Evolutionary conservation across 2,797 vertebrate genomes (phyloP).

Genomic region (Aeoliscus strigatus): DNA sequence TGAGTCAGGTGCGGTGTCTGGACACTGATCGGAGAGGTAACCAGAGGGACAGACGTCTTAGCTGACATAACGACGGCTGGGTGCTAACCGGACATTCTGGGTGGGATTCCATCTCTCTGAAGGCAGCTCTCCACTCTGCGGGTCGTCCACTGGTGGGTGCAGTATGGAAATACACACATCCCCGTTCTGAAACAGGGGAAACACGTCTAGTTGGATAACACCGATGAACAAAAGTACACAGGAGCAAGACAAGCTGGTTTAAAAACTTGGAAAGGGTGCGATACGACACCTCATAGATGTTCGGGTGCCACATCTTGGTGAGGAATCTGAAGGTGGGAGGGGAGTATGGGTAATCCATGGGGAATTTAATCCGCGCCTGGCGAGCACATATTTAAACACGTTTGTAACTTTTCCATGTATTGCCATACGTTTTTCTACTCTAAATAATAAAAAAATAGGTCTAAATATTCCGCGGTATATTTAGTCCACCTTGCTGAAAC

Average conservation of each 20-base stretch:
- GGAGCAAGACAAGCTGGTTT: neutral
- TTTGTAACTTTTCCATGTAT: neutral
- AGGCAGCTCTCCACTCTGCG: constrained; percentile 94
- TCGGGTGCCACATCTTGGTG: constrained; percentile 99
- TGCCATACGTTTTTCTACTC: too few species aligned
- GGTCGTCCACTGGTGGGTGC: constrained; percentile 94
- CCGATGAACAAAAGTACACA: neutral
- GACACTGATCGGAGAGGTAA: too few species aligned
- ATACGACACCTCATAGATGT: constrained; percentile 90
- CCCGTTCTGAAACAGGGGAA: constrained; percentile 79
- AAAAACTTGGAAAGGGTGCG: neutral
- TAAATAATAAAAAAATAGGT: too few species aligned
- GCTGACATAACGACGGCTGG: constrained; percentile 2
- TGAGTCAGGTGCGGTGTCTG: too few species aligned
- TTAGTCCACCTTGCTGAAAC: too few species aligned
- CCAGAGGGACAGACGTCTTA: neutral
- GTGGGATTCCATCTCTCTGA: constrained; percentile 98
- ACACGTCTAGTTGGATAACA: too few species aligned
- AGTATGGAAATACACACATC: constrained; percentile 98
- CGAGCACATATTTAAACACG: too few species aligned
- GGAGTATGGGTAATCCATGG: constrained; percentile 95
- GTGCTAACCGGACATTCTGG: constrained; percentile 91
- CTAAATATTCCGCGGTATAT: too few species aligned
- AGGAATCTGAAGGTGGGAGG: constrained; percentile 95
- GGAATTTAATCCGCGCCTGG: constrained; percentile 93